Evolutionary conservation across 2,113 vertebrate species (phyloP).

Genomic region (Rhea pennata): DNA sequence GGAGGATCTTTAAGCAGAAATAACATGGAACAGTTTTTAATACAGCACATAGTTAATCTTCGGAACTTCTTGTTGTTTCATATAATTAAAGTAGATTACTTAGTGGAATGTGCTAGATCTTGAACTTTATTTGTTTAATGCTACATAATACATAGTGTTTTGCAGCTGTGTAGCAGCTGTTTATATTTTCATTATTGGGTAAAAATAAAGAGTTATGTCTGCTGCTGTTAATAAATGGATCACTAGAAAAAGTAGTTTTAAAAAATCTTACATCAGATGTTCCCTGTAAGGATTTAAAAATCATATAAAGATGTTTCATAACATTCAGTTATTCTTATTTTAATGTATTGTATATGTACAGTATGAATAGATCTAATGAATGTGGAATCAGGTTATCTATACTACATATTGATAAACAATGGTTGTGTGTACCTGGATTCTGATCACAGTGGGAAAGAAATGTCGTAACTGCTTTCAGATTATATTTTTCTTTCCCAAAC

Average conservation of each 20-base stretch:
- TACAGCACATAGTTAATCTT: slow-evolving; percentile 22
- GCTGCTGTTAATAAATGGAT: slow-evolving; percentile 12
- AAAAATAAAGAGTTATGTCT: neutral
- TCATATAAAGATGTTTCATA: neutral
- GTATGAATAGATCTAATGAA: neutral
- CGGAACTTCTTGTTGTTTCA: slow-evolving; percentile 29
- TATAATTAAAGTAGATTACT: slow-evolving; percentile 5
- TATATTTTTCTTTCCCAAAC: neutral
- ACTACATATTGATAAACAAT: neutral
- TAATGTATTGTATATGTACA: neutral
- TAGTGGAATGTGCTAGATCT: slow-evolving; percentile 9
- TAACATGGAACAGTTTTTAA: neutral
- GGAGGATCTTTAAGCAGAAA: neutral
- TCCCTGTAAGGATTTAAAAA: neutral
- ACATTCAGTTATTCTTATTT: neutral
- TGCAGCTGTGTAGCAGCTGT: slow-evolving; percentile 23
- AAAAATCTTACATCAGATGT: neutral
- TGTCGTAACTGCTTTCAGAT: neutral
- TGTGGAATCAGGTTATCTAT: neutral
- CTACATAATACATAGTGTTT: neutral
- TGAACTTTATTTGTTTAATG: slow-evolving; percentile 36
- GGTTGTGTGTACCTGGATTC: neutral
- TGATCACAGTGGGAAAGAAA: neutral
- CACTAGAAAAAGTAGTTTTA: neutral
- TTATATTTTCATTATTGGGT: neutral